A percentile compares a stretch with the other conserved stretches of the same genome.
phyloP scores from a whole-genome alignment of 2,797 vertebrate species.

The Mormyrops boulengeri region DNA sequence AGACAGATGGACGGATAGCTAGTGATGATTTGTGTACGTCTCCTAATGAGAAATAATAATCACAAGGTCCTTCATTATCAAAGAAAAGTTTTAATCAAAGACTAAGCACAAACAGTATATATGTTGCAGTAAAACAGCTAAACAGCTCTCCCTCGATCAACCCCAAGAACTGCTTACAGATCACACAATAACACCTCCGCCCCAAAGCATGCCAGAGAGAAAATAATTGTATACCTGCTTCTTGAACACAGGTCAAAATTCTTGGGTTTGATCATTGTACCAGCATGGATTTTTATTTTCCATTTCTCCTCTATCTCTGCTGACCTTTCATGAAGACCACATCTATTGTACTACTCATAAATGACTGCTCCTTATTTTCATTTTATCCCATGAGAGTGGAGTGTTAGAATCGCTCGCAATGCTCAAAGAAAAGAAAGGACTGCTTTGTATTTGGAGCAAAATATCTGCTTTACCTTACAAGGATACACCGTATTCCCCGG shows the following conservation, averaged over 20 bases:
- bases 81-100: not conserved
- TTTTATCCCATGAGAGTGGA: not conserved
- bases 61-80: not conserved
- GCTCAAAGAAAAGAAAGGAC: not conserved
- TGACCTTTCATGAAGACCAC: not conserved
- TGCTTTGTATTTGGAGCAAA: not conserved
- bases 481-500: not conserved
- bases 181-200: not conserved
- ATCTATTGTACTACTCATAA: not conserved
- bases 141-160: not conserved
- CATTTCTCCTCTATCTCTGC: not conserved
- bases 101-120: not conserved
- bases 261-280: not conserved
- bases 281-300: not conserved
- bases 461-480: not conserved
- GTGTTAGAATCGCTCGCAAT: not conserved
- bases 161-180: not conserved
- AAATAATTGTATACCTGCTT: not conserved
- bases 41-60: not conserved
- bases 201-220: not conserved
- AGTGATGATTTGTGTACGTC: not conserved
- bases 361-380: not conserved
- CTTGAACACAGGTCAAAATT: not conserved
- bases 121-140: not conserved
- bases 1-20: not conserved